Evolutionary conservation across 2,113 vertebrate species (phyloP).

Genomic region (Callopanchax toddi): DNA sequence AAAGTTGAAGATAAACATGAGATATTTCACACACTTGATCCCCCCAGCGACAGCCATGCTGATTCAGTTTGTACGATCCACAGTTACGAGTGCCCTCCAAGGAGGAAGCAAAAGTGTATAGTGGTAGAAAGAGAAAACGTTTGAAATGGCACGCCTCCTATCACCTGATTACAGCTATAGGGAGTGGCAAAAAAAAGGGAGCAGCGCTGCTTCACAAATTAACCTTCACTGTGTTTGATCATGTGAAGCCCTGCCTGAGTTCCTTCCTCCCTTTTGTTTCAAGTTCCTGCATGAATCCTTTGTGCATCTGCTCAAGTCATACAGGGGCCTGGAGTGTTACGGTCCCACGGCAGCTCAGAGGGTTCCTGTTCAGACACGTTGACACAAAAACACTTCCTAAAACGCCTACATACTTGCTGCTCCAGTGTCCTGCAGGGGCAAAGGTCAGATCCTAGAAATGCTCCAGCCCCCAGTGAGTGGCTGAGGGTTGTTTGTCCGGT

Average conservation of each 20-base stretch:
- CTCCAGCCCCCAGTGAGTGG: too few relatives aligned
- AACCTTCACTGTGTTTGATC: neutral
- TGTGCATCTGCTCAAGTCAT: constrained; percentile 5
- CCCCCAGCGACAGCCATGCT: constrained; percentile 69
- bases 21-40: constrained; percentile 76
- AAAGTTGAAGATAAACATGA: constrained; percentile 75
- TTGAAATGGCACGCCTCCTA: constrained; percentile 34
- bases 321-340: neutral
- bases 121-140: neutral
- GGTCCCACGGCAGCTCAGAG: constrained; percentile 9
- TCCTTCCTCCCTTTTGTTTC: constrained; percentile 2
- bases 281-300: neutral
- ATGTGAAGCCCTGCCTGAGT: neutral
- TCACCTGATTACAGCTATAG: constrained; percentile 39
- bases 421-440: neutral
- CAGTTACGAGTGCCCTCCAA: neutral
- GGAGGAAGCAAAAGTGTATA: neutral
- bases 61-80: constrained; percentile 10
- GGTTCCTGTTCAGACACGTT: constrained; percentile 47
- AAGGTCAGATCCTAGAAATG: too few relatives aligned
- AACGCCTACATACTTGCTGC: constrained; percentile 14
- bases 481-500: too few relatives aligned
- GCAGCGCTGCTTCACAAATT: neutral
- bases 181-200: constrained; percentile 40
- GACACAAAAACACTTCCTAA: neutral